Evolutionary conservation across 2,113 vertebrate genomes (phyloP), one percentile per base, ranked within the genome.

Genomic region (Triplophysa tibetana): DNA sequence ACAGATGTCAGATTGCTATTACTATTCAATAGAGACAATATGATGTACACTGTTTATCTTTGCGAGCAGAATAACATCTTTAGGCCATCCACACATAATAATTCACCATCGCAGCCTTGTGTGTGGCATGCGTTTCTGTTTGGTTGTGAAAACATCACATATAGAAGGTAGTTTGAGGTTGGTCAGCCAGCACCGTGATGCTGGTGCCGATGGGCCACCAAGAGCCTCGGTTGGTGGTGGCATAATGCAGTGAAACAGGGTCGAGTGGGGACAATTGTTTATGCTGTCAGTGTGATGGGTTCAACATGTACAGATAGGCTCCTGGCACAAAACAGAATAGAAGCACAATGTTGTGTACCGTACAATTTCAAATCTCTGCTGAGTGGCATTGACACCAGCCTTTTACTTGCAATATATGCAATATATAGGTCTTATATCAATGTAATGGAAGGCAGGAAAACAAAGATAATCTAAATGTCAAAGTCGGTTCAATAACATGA

Each of bases 251-350:
- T 75, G 29, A 64, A 50, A 76, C 11, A 33, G 29, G 6, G 74
- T 69, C 24, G 29, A 68, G 19, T 41, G 62, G 67, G 26, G 43
- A 29, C 38, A 9, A 64, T 48, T 83, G 82, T 83, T 83, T 83
- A 79, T 13, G 16, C 75, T 81, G 12, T 70, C 17, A 45, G 29
- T 13, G 58, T 58, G 56, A 78, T 17, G 68, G 33, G 23, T 52
- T 61, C 19, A 75, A 74, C 61, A 70, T 68, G 66, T 78, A 54
- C 21, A 76, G 76, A 43, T 65, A 56, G 73, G 45, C 65, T 70
- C 26, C 48, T 60, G 58, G 74, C 61, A 74, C 19, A 33, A 74
- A 69, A 62, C 16, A 54, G 38, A 21, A 8, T 50, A 41, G n/a
- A 38, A n/a, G 56, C 63, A 81, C 24, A 65, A 54, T 50, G 9